Conservation (phyloP, 2,113 vertebrate species). For the Thermophis baileyi region DNA sequence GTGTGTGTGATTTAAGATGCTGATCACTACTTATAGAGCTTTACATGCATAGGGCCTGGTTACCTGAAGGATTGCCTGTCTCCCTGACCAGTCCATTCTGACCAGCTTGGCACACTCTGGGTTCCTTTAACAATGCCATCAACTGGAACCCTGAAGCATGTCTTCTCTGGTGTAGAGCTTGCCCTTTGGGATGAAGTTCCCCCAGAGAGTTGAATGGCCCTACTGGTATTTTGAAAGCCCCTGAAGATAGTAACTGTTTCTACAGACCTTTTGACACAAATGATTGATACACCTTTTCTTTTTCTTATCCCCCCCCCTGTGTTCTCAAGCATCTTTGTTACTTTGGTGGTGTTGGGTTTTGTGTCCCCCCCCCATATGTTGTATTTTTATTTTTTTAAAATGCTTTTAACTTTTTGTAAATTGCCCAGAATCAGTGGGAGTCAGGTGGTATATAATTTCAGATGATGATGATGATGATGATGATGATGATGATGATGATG, state of each 20-base stretch:
- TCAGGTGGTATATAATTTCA: not conserved
- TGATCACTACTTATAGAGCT: not conserved
- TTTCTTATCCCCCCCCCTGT: fast-evolving
- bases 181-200: not conserved
- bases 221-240: not conserved
- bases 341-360: not conserved
- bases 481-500: not conserved
- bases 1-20: not conserved
- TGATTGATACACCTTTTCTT: not conserved
- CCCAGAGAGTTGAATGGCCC: not conserved
- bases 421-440: not conserved
- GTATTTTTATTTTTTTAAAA: not conserved
- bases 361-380: not conserved
- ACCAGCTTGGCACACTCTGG: not conserved
- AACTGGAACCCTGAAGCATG: not conserved
- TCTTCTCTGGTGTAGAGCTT: not conserved
- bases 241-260: not conserved
- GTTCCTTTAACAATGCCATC: not conserved
- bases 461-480: not conserved
- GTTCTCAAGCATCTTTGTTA: not conserved
- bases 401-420: not conserved
- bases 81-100: not conserved
- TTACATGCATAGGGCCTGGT: not conserved
- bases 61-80: not conserved
- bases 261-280: not conserved